Conservation (phyloP, 2,888 invertebrate genomes). For the Cataglyphis rosenhaueri region DNA sequence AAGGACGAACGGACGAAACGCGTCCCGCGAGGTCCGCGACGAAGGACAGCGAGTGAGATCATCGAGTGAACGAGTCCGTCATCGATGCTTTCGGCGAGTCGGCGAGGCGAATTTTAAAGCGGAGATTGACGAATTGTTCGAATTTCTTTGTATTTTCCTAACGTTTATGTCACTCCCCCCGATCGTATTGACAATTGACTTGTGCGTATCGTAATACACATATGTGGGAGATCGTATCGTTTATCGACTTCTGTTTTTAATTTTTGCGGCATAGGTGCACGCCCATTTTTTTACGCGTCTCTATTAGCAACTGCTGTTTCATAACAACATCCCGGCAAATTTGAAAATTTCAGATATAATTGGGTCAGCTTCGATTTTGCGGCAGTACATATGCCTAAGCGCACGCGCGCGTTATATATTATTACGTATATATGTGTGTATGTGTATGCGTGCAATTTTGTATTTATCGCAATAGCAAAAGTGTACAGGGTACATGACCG, state of each 20-base stretch:
- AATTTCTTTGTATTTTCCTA: not conserved
- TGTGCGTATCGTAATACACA: not conserved
- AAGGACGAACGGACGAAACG: not conserved
- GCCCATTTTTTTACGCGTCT: constrained; percentile 77
- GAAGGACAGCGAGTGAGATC: constrained; percentile 79
- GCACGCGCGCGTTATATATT: constrained; percentile 36
- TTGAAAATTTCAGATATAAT: constrained; percentile 55
- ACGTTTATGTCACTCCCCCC: not conserved
- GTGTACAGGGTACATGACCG: constrained; percentile 6
- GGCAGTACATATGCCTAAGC: not conserved
- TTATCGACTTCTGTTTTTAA: constrained; percentile 46
- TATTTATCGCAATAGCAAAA: constrained; percentile 29
- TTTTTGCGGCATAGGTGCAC: constrained; percentile 61
- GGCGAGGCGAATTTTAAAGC: not conserved
- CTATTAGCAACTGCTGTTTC: constrained; percentile 73
- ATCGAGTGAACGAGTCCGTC: constrained; percentile 69
- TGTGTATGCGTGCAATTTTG: constrained; percentile 2
- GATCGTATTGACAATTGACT: not conserved
- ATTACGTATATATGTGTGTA: not conserved
- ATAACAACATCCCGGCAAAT: constrained; percentile 63
- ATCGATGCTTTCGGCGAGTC: not conserved
- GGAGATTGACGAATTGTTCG: not conserved
- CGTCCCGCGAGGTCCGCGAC: constrained; percentile 68
- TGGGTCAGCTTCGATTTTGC: constrained; percentile 55
- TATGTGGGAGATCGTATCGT: not conserved